phyloP scores from a whole-genome alignment of 1,140 invertebrate genomes.

The Dreissena polymorpha region DNA sequence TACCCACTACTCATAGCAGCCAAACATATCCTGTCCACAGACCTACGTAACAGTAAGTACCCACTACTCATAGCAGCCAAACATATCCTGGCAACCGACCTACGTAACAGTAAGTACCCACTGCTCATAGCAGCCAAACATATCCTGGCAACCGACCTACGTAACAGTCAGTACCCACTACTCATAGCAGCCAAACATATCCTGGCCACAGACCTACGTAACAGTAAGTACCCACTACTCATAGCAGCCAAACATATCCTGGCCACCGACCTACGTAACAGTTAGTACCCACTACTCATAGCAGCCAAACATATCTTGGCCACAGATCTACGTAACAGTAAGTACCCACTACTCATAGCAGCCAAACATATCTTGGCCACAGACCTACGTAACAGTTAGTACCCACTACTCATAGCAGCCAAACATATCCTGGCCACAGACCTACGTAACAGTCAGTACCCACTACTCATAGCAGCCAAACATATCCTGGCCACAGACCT shows the following conservation, averaged over 20 bases:
- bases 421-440: too few species aligned
- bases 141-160: background rate
- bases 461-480: too few species aligned
- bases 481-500: too few species aligned
- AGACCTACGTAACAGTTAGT: too few species aligned
- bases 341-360: conserved; percentile 73
- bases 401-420: too few species aligned
- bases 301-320: conserved; percentile 96
- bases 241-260: too few species aligned
- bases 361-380: too few species aligned
- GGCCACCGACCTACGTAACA: background rate
- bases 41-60: too few species aligned
- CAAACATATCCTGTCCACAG: too few species aligned
- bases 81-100: conserved; percentile 95
- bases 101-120: conserved; percentile 89
- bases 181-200: conserved; percentile 97
- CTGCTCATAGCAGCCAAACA: background rate
- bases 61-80: conserved; percentile 86
- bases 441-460: too few species aligned
- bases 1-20: too few species aligned
- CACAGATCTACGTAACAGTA: conserved; percentile 94
- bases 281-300: conserved; percentile 84
- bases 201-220: conserved; percentile 94
- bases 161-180: conserved; percentile 76
- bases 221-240: conserved; percentile 84